A percentile compares a stretch with the other conserved stretches of the same genome.
Evolutionary conservation across 2,888 invertebrate genomes (phyloP).

Genomic region (Endomychus coccineus): DNA sequence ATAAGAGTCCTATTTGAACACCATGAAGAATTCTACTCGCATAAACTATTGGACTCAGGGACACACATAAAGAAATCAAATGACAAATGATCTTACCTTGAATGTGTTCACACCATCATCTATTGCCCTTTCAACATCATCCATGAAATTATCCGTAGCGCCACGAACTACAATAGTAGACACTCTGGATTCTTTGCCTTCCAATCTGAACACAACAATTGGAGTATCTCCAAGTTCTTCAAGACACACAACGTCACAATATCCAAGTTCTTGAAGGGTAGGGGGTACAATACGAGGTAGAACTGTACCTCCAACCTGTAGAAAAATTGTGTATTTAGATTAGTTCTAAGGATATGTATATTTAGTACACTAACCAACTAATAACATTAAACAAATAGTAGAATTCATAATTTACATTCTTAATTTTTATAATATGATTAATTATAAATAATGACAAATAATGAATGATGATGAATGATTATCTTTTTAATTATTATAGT

Average conservation of each 20-base stretch:
- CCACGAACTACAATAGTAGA: conserved; percentile 93
- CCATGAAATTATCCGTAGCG: conserved; percentile 96
- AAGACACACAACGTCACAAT: conserved; percentile 78
- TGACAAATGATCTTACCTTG: conserved; percentile 73
- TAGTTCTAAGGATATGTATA: neutral
- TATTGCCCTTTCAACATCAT: conserved; percentile 95
- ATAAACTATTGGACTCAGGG: too few species aligned
- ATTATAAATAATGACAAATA: too few species aligned
- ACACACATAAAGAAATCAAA: too few species aligned
- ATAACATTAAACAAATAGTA: neutral
- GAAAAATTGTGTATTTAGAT: conserved; percentile 6
- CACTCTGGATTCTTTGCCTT: conserved; percentile 75
- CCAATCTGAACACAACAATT: conserved; percentile 87
- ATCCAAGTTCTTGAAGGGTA: conserved; percentile 83
- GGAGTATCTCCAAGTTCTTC: conserved; percentile 95
- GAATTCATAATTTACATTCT: neutral
- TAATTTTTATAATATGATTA: neutral
- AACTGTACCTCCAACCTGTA: conserved; percentile 45
- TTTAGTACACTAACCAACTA: neutral
- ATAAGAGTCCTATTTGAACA: too few species aligned
- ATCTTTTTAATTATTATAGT: too few species aligned
- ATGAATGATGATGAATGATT: too few species aligned
- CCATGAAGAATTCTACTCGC: too few species aligned
- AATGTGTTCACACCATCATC: conserved; percentile 99
- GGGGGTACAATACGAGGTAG: conserved; percentile 67